These are phyloP conservation scores for Gobio gobio DNA, from an alignment of 2,113 vertebrate genomes.

Conservation along the genomic window DNA sequence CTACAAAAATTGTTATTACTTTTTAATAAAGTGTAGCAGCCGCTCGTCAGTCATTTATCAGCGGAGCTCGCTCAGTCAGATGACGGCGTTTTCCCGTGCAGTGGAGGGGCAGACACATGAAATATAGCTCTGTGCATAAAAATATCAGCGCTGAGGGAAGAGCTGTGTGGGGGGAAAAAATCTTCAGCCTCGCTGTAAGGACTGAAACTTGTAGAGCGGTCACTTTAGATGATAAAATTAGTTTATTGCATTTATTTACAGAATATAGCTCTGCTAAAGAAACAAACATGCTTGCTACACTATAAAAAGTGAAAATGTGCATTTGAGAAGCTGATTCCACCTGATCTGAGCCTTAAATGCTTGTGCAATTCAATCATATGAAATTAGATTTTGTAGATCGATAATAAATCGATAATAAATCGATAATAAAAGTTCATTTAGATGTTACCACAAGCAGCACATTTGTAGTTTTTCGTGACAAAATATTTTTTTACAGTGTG, in stretches of 20 bases:
- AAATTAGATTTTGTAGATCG: background rate
- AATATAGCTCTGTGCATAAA: conserved; percentile 85
- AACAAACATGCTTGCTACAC: background rate
- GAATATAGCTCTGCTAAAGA: background rate
- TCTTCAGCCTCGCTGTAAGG: background rate
- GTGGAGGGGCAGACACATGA: conserved; percentile 82
- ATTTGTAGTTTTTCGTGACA: background rate
- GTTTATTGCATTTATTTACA: background rate
- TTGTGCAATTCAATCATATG: background rate
- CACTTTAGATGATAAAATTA: background rate
- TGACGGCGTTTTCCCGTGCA: conserved; percentile 69
- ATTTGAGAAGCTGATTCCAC: background rate
- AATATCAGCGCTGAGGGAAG: conserved; percentile 55
- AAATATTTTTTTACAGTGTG: background rate
- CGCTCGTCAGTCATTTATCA: conserved; percentile 98
- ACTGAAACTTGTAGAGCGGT: background rate
- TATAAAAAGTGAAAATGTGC: background rate
- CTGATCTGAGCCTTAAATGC: background rate
- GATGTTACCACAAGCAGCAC: background rate
- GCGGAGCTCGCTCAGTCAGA: conserved; percentile 69
- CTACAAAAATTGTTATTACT: conserved; percentile 99
- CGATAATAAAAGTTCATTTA: background rate
- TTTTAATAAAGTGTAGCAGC: conserved; percentile 99
- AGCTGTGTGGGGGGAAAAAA: background rate
- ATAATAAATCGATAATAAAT: too few species aligned